Conservation (phyloP, 2,113 vertebrate genomes). For the Callocephalon fimbriatum region DNA sequence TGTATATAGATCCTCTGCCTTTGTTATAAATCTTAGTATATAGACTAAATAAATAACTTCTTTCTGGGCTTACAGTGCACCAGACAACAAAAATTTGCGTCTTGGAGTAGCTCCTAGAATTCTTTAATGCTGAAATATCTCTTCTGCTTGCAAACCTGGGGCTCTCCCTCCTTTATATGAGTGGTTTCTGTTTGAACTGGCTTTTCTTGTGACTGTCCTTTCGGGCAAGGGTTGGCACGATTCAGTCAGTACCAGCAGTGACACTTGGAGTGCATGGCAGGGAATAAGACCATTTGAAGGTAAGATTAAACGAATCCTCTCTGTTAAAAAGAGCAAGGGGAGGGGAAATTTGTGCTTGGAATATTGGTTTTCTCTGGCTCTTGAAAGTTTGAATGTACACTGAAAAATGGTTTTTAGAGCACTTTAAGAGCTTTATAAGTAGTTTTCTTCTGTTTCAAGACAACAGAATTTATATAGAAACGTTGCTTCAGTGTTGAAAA, state of each 20-base stretch:
- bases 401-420: neutral
- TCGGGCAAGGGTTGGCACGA: neutral
- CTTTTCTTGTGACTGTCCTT: neutral
- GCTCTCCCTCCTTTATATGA: constrained; percentile 4
- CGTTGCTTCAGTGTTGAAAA: neutral
- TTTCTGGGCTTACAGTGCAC: constrained; percentile 39
- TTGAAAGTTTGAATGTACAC: neutral
- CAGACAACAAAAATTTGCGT: constrained; percentile 44
- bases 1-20: neutral
- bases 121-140: constrained; percentile 54
- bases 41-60: constrained; percentile 64
- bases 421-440: neutral
- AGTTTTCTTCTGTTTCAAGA: neutral
- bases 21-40: constrained; percentile 14
- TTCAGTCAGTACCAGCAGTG: rapidly evolving
- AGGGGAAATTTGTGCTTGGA: neutral
- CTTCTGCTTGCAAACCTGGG: neutral
- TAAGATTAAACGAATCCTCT: neutral
- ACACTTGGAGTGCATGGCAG: neutral
- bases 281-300: neutral
- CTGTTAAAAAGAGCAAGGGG: neutral
- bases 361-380: neutral
- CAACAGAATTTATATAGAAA: neutral
- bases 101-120: constrained; percentile 65
- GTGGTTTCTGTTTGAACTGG: neutral